A percentile compares a stretch with the other conserved stretches of the same genome.
These are phyloP conservation scores for Phragmatobia fuliginosa DNA, from an alignment of 2,888 invertebrate species.

Conservation along the genomic window DNA sequence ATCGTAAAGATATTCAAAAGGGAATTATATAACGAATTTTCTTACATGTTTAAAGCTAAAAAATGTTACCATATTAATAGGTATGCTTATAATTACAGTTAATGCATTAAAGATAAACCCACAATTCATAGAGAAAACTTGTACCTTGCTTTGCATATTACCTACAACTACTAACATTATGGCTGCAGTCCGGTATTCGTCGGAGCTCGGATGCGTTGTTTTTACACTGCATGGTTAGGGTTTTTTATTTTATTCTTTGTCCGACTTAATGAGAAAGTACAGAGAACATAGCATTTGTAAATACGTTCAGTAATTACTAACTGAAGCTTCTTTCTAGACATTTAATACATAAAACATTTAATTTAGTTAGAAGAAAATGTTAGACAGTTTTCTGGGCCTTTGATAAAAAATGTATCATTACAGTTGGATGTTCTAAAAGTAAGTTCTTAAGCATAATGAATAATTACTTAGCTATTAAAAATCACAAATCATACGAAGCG, in stretches of 20 bases:
- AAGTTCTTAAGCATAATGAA: neutral
- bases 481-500: neutral
- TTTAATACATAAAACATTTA: neutral
- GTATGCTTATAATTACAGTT: neutral
- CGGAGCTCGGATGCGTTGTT: conserved; percentile 30
- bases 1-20: neutral
- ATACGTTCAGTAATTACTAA: neutral
- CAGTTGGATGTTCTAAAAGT: neutral
- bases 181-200: conserved; percentile 53
- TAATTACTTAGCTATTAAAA: neutral
- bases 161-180: conserved; percentile 45
- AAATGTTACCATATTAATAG: no score
- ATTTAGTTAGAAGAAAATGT: neutral
- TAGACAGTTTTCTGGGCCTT: no score
- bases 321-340: conserved; percentile 1
- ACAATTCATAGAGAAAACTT: neutral
- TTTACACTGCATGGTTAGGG: conserved; percentile 25
- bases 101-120: neutral
- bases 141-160: neutral
- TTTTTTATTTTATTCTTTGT: conserved; percentile 40
- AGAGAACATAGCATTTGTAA: conserved; percentile 12
- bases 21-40: neutral
- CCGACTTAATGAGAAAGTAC: conserved; percentile 37
- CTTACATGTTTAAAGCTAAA: no score
- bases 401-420: neutral